Conservation (phyloP, 2,888 invertebrate genomes). For the Sarcophaga carnaria region DNA sequence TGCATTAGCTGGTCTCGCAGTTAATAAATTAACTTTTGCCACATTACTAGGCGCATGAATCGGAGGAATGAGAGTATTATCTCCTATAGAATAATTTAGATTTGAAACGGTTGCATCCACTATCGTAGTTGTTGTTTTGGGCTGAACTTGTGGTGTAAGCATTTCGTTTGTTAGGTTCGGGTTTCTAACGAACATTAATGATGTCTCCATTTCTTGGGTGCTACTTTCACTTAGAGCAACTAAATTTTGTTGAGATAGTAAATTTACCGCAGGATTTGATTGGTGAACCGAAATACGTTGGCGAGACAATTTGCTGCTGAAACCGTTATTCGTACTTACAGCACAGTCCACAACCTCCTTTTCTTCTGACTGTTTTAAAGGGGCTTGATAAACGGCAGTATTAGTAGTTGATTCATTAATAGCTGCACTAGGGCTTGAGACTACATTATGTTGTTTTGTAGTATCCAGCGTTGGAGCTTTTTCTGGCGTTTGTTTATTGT, state of each 20-base stretch:
- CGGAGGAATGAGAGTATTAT: constrained; percentile 70
- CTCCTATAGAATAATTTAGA: constrained; percentile 40
- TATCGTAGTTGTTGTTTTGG: constrained; percentile 66
- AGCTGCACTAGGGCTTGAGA: constrained; percentile 38
- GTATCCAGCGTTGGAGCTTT: constrained; percentile 8
- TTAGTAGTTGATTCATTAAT: constrained; percentile 68
- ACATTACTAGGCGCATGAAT: constrained; percentile 43
- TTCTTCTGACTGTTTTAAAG: constrained; percentile 60
- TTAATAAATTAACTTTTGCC: constrained; percentile 55
- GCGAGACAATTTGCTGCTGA: constrained; percentile 78
- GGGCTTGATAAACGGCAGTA: constrained; percentile 66
- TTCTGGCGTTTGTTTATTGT: constrained; percentile 44
- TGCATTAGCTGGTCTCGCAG: constrained; percentile 73
- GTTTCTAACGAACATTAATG: constrained; percentile 76
- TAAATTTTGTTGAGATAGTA: constrained; percentile 71
- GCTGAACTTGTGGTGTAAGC: constrained; percentile 58
- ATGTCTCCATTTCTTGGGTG: constrained; percentile 79
- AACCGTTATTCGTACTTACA: constrained; percentile 57
- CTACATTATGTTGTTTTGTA: constrained; percentile 16
- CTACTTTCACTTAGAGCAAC: constrained; percentile 74
- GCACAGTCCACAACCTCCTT: constrained; percentile 16
- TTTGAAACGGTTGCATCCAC: constrained; percentile 66
- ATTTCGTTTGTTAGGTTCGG: constrained; percentile 69
- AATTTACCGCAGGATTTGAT: constrained; percentile 71
- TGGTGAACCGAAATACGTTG: constrained; percentile 79